Percentiles rank a stretch among this genome's conserved stretches.
Evolutionary conservation across 2,888 invertebrate genomes (phyloP).

Genomic region (Tipula lateralis): DNA sequence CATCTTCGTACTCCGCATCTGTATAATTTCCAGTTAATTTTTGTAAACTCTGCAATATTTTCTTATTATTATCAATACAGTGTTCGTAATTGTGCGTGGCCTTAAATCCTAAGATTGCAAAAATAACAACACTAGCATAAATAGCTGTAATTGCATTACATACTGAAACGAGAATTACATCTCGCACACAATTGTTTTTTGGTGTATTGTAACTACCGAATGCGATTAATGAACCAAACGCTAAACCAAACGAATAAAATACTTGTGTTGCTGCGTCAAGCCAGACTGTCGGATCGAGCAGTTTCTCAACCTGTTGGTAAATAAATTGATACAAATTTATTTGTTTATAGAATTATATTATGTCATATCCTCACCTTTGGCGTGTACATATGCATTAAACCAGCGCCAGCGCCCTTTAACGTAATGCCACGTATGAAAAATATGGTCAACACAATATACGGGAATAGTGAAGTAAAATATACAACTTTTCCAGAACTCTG

Average conservation of each 20-base stretch:
- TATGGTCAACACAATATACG: slow-evolving; percentile 87
- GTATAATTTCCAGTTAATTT: slow-evolving; percentile 46
- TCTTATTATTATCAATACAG: slow-evolving; percentile 65
- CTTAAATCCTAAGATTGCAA: slow-evolving; percentile 93
- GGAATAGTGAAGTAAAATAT: slow-evolving; percentile 93
- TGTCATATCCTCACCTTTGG: slow-evolving; percentile 63
- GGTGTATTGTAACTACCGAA: slow-evolving; percentile 94
- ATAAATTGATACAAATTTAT: neutral
- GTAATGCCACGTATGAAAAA: slow-evolving; percentile 90
- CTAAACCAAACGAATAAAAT: slow-evolving; percentile 91
- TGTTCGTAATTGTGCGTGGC: slow-evolving; percentile 85
- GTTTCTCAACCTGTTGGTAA: slow-evolving; percentile 60
- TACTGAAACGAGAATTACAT: slow-evolving; percentile 84
- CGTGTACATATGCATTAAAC: slow-evolving; percentile 84
- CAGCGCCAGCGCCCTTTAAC: slow-evolving; percentile 78
- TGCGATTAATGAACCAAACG: slow-evolving; percentile 91
- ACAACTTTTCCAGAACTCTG: slow-evolving; percentile 95
- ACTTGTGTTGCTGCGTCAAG: slow-evolving; percentile 95
- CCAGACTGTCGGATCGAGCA: slow-evolving; percentile 87
- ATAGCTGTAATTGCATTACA: slow-evolving; percentile 92
- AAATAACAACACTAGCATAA: slow-evolving; percentile 91
- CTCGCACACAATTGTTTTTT: slow-evolving; percentile 90
- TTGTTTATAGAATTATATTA: neutral
- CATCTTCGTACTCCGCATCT: slow-evolving; percentile 51
- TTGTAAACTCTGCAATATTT: slow-evolving; percentile 45